These are phyloP conservation scores for Drosophila asahinai DNA, from an alignment of 1,140 invertebrate species.

Conservation along the genomic window DNA sequence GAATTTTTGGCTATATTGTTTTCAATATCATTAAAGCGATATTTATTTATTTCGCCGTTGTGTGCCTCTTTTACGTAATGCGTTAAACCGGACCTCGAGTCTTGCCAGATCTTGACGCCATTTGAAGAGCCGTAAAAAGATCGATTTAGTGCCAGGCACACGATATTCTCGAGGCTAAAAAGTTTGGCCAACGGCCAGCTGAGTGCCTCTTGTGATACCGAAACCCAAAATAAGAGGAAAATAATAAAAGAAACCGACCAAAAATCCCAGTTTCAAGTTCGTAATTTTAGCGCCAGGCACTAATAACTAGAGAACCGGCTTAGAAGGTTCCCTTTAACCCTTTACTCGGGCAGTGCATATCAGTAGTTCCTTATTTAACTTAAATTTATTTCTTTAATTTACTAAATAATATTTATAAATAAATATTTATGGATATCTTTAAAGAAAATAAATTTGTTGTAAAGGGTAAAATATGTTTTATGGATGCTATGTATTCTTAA, in stretches of 20 bases:
- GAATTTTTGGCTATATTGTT: conserved; percentile 35
- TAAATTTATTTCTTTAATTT: not conserved
- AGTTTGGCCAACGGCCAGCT: conserved; percentile 39
- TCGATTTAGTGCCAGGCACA: conserved; percentile 69
- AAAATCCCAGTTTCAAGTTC: conserved; percentile 28
- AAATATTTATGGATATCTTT: not conserved
- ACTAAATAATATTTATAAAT: not conserved
- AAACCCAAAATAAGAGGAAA: conserved; percentile 10
- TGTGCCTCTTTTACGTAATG: conserved; percentile 69
- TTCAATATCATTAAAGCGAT: conserved; percentile 62
- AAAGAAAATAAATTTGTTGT: not conserved
- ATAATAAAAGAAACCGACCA: not conserved
- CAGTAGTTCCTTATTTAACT: not conserved
- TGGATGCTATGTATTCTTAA: too few species aligned
- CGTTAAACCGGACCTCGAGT: conserved; percentile 65
- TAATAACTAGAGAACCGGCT: conserved; percentile 27
- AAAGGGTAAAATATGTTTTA: not conserved
- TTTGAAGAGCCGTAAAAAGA: conserved; percentile 52
- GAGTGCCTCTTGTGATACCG: conserved; percentile 25
- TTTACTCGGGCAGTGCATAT: not conserved
- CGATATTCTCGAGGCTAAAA: conserved; percentile 48
- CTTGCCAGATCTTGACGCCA: conserved; percentile 38
- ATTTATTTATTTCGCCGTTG: conserved; percentile 47
- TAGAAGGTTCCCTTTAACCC: not conserved
- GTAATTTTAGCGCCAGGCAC: conserved; percentile 25